Evolutionary conservation across 2,797 vertebrate genomes (phyloP).

Genomic region (Choloepus didactylus): DNA sequence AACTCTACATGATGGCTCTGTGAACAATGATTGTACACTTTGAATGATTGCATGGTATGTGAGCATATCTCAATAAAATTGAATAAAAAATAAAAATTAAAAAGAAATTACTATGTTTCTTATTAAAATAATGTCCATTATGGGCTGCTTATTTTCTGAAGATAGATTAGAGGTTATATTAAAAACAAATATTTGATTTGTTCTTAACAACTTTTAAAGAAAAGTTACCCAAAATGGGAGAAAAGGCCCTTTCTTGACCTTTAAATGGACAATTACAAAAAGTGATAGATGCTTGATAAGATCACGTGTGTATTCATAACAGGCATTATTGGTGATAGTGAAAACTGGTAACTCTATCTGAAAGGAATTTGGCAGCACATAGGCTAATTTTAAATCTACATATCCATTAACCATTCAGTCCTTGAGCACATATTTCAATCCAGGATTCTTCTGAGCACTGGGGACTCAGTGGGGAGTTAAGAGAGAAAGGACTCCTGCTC

Average conservation of each 20-base stretch:
- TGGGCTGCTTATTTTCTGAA: neutral
- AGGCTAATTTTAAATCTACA: neutral
- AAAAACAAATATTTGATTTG: constrained; percentile 26
- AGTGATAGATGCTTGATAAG: neutral
- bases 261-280: neutral
- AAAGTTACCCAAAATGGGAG: neutral
- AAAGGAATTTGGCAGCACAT: neutral
- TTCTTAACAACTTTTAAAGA: neutral
- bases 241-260: neutral
- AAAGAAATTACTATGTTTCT: neutral
- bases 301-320: neutral
- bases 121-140: neutral
- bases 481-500: neutral
- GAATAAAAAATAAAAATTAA: no score
- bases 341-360: neutral
- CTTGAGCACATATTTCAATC: neutral
- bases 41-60: no score
- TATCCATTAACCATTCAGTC: neutral
- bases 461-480: neutral
- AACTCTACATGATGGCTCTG: no score
- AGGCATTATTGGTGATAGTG: neutral
- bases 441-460: neutral
- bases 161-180: neutral
- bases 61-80: no score
- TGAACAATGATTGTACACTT: no score